A percentile compares a stretch with the other conserved stretches of the same genome.
phyloP scores from a whole-genome alignment of 2,888 invertebrate species.

The Pristionchus arcanus region DNA sequence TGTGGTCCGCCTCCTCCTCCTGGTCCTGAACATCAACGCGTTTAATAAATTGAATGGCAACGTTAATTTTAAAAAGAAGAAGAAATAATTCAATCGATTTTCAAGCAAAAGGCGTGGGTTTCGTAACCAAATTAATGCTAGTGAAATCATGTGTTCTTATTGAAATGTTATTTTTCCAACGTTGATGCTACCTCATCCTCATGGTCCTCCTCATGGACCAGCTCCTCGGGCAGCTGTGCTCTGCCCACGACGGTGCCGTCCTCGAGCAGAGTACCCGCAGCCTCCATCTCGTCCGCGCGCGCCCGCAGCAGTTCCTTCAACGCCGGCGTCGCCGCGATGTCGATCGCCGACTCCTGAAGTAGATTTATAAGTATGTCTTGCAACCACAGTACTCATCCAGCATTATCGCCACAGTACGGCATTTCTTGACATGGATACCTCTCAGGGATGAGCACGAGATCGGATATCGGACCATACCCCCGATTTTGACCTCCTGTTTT shows the following conservation, averaged over 20 bases:
- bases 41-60: no score
- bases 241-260: no score
- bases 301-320: background rate
- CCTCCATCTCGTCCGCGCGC: background rate
- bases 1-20: background rate
- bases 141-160: no score
- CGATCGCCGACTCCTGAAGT: conserved; percentile 17
- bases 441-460: no score
- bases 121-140: no score
- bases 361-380: background rate
- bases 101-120: no score
- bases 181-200: background rate
- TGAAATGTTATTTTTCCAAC: no score
- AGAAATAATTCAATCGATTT: no score
- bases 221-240: background rate
- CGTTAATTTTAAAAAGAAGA: no score
- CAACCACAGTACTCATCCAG: background rate
- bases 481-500: no score
- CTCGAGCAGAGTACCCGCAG: background rate
- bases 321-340: conserved; percentile 18
- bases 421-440: no score
- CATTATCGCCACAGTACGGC: background rate
- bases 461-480: no score
- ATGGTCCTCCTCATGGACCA: background rate
- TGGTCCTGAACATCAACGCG: background rate